Evolutionary conservation across 2,113 vertebrate genomes (phyloP), one percentile per base, ranked within the genome.

Genomic region (Potamarius usumacintae): DNA sequence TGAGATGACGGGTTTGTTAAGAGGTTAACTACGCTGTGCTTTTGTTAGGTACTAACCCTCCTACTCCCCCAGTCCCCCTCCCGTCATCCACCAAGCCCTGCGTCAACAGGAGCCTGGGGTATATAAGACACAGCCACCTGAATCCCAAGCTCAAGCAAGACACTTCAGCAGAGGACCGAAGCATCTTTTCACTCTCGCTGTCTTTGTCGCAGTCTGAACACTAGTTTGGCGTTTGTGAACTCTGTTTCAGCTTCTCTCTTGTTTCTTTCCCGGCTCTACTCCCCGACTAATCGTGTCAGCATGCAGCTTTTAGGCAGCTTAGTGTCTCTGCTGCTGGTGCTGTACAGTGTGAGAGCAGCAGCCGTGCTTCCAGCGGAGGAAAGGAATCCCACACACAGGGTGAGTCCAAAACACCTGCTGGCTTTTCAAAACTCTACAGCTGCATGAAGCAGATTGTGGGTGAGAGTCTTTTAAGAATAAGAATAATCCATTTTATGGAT

Each of bases 321-420:
- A 80, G 91, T 94, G 84, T 95, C 96, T 80, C 92, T 97, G 69
- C 94, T 97, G 94, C 94, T 97, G 92, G 91, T 97, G 86, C 89
- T 94, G 89, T 95, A 96, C 95, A 96, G 94, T 12, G 89, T 96
- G 85, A 95, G 93, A 93, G 95, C 95, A 90, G 94, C 94, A 0
- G 94, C 95, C 25, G 91, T 95, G n/a, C 92, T 96, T 94, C 96
- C 96, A 22, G 89, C 94, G 48, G 97, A 97, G 10, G 96, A 97
- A 42, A 94, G 96, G 87, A 95, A 93, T 53, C 90, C 93, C 17
- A n/a, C 93, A 84, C 95, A 95, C 71, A 87, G 94, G 96, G 97
- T 98, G 94, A 97, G 97, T 93, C 67, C 14, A 1, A 12, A n/a
- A 58, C 25, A 80, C 67, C 18, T 77, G 18, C 81, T 76, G 30